phyloP scores from a whole-genome alignment of 1,140 invertebrate genomes.

The Scylla paramamosain region DNA sequence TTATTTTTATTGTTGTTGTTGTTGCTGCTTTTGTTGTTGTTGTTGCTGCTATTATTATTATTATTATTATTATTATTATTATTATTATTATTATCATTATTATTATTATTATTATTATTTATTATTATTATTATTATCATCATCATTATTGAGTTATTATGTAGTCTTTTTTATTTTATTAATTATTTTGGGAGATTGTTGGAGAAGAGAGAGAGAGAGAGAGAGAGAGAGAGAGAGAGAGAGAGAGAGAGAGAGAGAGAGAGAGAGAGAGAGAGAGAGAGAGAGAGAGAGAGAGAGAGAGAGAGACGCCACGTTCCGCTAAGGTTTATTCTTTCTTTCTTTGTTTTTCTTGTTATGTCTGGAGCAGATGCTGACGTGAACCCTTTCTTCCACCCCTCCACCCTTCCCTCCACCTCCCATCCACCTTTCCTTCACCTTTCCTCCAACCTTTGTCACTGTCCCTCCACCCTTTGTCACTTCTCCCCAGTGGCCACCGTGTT shows the following conservation, averaged over 20 bases:
- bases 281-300: slow-evolving; percentile 20
- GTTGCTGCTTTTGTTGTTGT: not conserved
- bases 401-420: not conserved
- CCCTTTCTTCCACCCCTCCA: not conserved
- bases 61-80: not conserved
- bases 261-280: slow-evolving; percentile 20
- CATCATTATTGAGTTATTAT: not conserved
- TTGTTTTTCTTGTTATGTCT: slow-evolving; percentile 18
- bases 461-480: not conserved
- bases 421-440: not conserved
- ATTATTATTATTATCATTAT: not conserved
- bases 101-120: not conserved
- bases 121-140: not conserved
- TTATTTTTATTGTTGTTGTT: not conserved
- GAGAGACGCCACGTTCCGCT: not conserved
- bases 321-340: not conserved
- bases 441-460: not conserved
- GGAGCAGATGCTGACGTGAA: not conserved
- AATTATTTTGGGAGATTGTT: not conserved
- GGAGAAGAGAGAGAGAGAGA: not conserved
- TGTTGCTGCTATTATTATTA: not conserved
- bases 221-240: slow-evolving; percentile 1
- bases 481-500: too few species aligned
- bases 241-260: slow-evolving; percentile 20
- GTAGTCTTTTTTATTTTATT: not conserved